Base-by-base conservation (phyloP, 1,140 invertebrate genomes). In the Andrena cerasifolii region DNA sequence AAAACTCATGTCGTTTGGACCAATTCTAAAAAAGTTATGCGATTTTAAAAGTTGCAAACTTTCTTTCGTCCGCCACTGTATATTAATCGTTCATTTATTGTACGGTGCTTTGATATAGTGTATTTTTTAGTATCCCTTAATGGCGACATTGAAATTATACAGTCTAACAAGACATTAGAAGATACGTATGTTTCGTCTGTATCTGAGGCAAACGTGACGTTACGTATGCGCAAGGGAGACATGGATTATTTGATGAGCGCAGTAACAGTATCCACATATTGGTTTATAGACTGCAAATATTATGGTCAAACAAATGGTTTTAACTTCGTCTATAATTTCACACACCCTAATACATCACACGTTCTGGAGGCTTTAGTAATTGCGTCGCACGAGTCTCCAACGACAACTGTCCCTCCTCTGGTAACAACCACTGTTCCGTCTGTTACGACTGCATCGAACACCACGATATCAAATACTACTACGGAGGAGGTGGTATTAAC, bases 231-330 rank as follows among this genome's bases (percentile, higher is more conserved):
- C 3, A 87, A 93, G 26, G 92, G 93, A 21, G 96, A 97, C 89
- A 82, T 90, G 45, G 85, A 94, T 51, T 96, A 93, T 87, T 84
- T 96, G 24, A 93, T 90, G 24, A 94, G 94, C 82, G 94, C 96
- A 1, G 95, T 95, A 10, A 93, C 93, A 28, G 91, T 96, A 18
- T 89, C 93, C 24, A 95, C 95, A 12, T 96, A 94, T 87, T 97
- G 96, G 96, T 97, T 96, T 86, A 93, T 96, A 54, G 95, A 97
- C 86, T 97, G 96, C 85, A 92, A 93, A 80, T 96, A 95, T 90
- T 94, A 95, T 72, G 96, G 95, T 49, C 90, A 94, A 72, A 94
- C 95, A 0, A 92, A 91, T 61, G 93, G 95, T 88, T 93, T 94
- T 40, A 89, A 92, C 28, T 95, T 96, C 76, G 86, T 90, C 63